Evolutionary conservation across 2,113 vertebrate genomes (phyloP).

Genomic region (Microcebus jonahi): DNA sequence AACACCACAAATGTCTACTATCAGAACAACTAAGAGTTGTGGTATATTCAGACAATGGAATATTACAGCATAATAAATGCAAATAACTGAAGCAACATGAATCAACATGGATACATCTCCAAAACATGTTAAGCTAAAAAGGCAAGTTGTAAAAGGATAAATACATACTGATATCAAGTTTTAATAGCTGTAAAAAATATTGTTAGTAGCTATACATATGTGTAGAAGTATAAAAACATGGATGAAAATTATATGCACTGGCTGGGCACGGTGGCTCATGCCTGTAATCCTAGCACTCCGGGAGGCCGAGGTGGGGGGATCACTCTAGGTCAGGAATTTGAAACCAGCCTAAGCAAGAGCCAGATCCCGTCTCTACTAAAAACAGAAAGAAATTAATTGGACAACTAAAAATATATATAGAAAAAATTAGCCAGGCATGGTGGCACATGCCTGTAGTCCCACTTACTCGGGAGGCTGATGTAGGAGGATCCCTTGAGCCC

Average conservation of each 20-base stretch:
- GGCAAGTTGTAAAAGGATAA: background rate
- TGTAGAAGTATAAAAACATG: background rate
- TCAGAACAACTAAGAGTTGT: background rate
- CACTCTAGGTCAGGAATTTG: too few relatives aligned
- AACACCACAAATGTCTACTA: background rate
- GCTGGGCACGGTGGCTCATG: too few relatives aligned
- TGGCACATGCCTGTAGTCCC: too few relatives aligned
- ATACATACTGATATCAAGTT: background rate
- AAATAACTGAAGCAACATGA: background rate
- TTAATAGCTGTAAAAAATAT: background rate
- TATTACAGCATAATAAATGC: background rate
- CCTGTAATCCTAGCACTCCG: too few relatives aligned
- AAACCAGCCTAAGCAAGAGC: too few relatives aligned
- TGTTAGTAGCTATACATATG: background rate
- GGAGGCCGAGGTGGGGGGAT: too few relatives aligned
- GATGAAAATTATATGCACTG: background rate
- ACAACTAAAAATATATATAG: too few relatives aligned
- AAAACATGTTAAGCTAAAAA: constrained; percentile 31
- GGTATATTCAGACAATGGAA: background rate
- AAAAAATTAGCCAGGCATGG: too few relatives aligned
- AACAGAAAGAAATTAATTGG: too few relatives aligned
- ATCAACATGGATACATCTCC: background rate
- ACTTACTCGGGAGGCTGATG: too few relatives aligned
- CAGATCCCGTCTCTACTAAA: too few relatives aligned
- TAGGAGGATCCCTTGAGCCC: too few relatives aligned